These are phyloP conservation scores for Scrobipalpa costella DNA, from an alignment of 2,888 invertebrate species.

Conservation along the genomic window DNA sequence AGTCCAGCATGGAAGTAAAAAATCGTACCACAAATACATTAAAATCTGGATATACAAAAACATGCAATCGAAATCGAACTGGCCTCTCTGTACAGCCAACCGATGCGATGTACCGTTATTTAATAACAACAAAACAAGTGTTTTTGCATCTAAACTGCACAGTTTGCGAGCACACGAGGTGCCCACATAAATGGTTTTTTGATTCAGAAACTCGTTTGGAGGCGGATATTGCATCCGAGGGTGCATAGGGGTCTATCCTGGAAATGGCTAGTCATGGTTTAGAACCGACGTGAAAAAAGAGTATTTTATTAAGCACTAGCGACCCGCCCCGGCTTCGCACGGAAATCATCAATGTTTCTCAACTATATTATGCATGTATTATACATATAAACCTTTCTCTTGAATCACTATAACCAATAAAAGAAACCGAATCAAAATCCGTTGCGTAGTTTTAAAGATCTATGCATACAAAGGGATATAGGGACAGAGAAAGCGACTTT, in stretches of 20 bases:
- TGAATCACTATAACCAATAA: too few species aligned
- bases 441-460: too few species aligned
- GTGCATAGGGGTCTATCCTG: constrained; percentile 37
- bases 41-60: neutral
- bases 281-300: neutral
- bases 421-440: too few species aligned
- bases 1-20: too few species aligned
- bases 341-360: too few species aligned
- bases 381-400: too few species aligned
- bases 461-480: too few species aligned
- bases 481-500: too few species aligned
- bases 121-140: constrained; percentile 8
- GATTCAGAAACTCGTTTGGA: constrained; percentile 78
- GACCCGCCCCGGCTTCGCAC: too few species aligned
- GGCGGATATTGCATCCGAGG: constrained; percentile 79
- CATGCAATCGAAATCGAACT: neutral
- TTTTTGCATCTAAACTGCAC: constrained; percentile 24
- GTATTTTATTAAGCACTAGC: too few species aligned
- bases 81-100: neutral
- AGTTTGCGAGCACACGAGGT: constrained; percentile 24
- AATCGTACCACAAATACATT: neutral
- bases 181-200: constrained; percentile 74
- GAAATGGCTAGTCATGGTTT: neutral
- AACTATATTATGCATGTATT: too few species aligned
- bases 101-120: neutral